Evolutionary conservation across 2,888 invertebrate species (phyloP), one percentile per base, ranked within the genome.

Genomic region (Drosophila meridiana): DNA sequence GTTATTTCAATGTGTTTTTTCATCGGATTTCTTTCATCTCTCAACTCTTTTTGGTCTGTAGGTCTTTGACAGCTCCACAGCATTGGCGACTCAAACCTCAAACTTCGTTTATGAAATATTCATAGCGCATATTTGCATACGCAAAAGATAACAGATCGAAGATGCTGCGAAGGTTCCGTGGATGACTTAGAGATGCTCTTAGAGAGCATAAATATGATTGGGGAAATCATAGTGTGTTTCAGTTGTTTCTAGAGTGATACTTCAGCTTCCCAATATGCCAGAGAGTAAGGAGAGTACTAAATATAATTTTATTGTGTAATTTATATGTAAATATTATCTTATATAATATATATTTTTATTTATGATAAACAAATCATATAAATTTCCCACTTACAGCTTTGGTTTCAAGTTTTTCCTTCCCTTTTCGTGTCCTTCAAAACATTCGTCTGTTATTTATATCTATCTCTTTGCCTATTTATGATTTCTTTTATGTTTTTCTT

Each of bases 71-170:
- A 47, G 7, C 28, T 13, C 7, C 8, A 11, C 52, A 11, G 32
- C 30, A 30, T 14, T 9, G 14, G 13, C 57, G 32, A 8, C 7
- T 42, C 9, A 3, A 36, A 34, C 7, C 13, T 9, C 36, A 30
- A 59, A 55, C 61, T 50, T 20, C 9, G 38, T 40, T 30, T 50
- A 60, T 60, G 40, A n/a, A 53, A 79, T 75, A 71, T 75, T 76
- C 72, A 82, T 69, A 59, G 63, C 40, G 26, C 11, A 28, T 38
- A 75, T 71, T 82, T 68, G 53, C 65, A 56, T 71, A 45, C 45
- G 32, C 40, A 45, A 53, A 61, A 66, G 32, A 61, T 55, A 52
- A 47, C 20, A 6, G 45, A 14, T 5, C 43, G 34, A 30, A 43
- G 11, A 48, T 40, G n/a, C 28, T 26, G 28, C 11, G 7, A n/a